Evolutionary conservation across 1,140 invertebrate species (phyloP).

Genomic region (Formica selysi): DNA sequence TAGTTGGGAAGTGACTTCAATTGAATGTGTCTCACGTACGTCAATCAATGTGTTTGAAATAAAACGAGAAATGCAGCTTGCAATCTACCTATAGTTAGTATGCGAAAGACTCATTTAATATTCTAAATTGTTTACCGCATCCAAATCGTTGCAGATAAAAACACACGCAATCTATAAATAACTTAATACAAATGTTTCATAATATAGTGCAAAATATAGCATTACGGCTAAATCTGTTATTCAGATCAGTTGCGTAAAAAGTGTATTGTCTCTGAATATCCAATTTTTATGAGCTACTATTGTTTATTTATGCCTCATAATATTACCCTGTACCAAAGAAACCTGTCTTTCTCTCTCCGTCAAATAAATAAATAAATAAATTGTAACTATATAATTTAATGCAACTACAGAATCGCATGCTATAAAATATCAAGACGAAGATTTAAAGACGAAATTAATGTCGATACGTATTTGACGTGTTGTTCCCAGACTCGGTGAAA

Average conservation of each 20-base stretch:
- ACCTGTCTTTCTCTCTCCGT: too few relatives aligned
- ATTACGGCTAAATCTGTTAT: background rate
- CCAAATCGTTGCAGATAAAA: constrained; percentile 1
- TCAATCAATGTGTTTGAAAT: constrained; percentile 68
- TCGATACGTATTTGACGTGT: constrained; percentile 18
- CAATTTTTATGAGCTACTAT: too few relatives aligned
- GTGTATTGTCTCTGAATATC: too few relatives aligned
- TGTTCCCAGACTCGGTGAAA: constrained; percentile 2
- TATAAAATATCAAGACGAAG: constrained; percentile 9
- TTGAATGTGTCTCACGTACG: constrained; percentile 54
- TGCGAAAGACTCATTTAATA: background rate
- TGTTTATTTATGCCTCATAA: too few relatives aligned
- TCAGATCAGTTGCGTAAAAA: too few relatives aligned
- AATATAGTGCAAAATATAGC: background rate
- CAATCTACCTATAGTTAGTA: background rate
- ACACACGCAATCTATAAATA: background rate
- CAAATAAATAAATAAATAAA: background rate
- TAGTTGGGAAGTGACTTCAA: constrained; percentile 49
- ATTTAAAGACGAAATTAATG: constrained; percentile 28
- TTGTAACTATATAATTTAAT: constrained; percentile 16
- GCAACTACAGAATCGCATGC: background rate
- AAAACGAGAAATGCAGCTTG: constrained; percentile 59
- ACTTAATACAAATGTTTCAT: constrained; percentile 14
- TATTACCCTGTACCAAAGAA: too few relatives aligned
- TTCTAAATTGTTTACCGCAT: constrained; percentile 48